Conservation (phyloP, 2,113 vertebrate species). For the Silurus asotus region DNA sequence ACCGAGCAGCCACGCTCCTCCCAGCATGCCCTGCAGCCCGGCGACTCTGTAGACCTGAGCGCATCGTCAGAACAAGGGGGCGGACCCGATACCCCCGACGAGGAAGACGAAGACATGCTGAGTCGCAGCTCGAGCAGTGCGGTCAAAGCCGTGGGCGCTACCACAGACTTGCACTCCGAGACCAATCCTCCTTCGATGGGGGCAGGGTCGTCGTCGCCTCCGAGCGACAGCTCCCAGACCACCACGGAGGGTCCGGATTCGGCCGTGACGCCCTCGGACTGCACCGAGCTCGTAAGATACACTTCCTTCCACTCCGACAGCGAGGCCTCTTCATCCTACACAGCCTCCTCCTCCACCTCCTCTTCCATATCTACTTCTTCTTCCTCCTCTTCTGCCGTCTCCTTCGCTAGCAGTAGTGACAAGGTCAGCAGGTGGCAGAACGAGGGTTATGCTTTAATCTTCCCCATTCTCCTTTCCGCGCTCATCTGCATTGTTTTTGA, state of each 20-base stretch:
- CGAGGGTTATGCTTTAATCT: constrained; percentile 60
- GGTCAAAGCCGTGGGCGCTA: constrained; percentile 70
- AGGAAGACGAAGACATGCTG: constrained; percentile 74
- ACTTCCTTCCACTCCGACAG: constrained; percentile 62
- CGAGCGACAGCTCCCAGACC: constrained; percentile 96
- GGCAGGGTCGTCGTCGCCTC: constrained; percentile 77
- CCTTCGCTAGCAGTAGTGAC: constrained; percentile 74
- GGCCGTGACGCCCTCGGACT: constrained; percentile 93
- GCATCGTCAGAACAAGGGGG: constrained; percentile 77
- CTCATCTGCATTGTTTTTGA: constrained; percentile 1
- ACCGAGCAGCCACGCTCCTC: constrained; percentile 91
- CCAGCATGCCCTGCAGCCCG: constrained; percentile 87
- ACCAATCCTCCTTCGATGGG: constrained; percentile 52
- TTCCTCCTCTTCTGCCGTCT: constrained; percentile 67
- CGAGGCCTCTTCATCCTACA: constrained; percentile 71
- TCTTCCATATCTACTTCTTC: constrained; percentile 68
- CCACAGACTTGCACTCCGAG: constrained; percentile 63
- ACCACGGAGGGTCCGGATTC: constrained; percentile 98
- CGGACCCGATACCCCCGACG: constrained; percentile 74
- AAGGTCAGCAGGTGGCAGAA: constrained; percentile 70
- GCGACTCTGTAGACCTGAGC: constrained; percentile 83
- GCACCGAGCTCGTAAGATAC: constrained; percentile 92
- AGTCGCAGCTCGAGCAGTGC: constrained; percentile 88
- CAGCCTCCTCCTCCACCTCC: constrained; percentile 64
- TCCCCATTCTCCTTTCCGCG: constrained; percentile 10